Evolutionary conservation across 2,888 invertebrate species (phyloP), one percentile per base, ranked within the genome.

Genomic region (Leucophenga montana): DNA sequence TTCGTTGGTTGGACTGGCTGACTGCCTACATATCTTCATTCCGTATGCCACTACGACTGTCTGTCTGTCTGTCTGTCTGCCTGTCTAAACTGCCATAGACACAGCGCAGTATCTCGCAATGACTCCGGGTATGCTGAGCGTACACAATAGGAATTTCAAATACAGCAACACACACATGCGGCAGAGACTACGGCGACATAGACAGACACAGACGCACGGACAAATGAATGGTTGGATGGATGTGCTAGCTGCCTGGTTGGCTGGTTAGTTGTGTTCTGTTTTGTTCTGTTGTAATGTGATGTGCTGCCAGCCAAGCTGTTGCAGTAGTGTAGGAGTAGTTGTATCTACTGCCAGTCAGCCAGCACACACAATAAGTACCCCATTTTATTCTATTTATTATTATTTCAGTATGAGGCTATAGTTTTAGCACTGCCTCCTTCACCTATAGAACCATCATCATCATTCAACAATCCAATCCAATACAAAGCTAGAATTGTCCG

Each of bases 141-240:
- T 65, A 76, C 76, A 81, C 79, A 79, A 79, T 77, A 78, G 48
- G 80, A 81, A 81, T 79, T 79, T 75, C 75, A 79, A 79, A 79
- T 81, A 76, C 79, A 74, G 79, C n/a, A 27, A 4, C 75, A 78
- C n/a, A 76, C 75, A 50, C 39, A 39, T 39, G 39, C 39, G 39
- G 16, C 14, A 50, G 18, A 18, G 27, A 27, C 27, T 27, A 27
- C 27, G 27, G 27, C 27, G 27, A 27, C 27, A 27, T 27, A 27
- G 27, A 27, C 27, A n/a, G n/a, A n/a, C n/a, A n/a, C 48, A 48
- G 16, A 48, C 48, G 4, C 2, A 50, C 50, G 16, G 4, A 50
- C 50, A 50, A n/a, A 50, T 39, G 39, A 39, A 39, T 39, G 39
- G 8, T 39, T 39, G 39, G 9, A 11, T 39, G 39, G 39, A 39